Evolutionary conservation across 37 sponge, comb jelly and placozoan species (phyloP).

Genomic region (Beroe ovata): DNA sequence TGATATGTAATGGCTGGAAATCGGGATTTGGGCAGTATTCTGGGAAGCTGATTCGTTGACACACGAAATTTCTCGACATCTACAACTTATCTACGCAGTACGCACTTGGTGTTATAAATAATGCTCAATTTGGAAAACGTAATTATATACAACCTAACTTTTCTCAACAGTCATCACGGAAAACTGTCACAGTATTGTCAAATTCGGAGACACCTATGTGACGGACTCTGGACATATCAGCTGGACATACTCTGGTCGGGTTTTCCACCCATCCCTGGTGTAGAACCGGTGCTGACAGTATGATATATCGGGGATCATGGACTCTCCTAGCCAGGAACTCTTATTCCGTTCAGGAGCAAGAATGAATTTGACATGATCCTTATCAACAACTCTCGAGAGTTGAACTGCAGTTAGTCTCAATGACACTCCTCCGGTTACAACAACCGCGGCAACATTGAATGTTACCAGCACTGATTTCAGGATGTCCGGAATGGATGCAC

Average conservation of each 20-base stretch:
- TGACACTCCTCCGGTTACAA: not conserved
- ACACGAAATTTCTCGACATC: too few relatives aligned
- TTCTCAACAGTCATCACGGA: too few relatives aligned
- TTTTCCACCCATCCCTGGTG: not conserved
- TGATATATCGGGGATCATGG: not conserved
- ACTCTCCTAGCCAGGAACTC: conserved; percentile 37
- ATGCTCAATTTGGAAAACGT: too few relatives aligned
- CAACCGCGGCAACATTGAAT: not conserved
- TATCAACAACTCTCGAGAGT: not conserved
- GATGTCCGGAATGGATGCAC: not conserved
- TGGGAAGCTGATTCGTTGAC: too few relatives aligned
- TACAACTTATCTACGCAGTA: too few relatives aligned
- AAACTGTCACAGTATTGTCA: too few relatives aligned
- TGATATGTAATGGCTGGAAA: too few relatives aligned
- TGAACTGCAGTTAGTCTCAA: not conserved
- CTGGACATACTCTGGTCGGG: not conserved
- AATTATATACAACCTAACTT: too few relatives aligned
- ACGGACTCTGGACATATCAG: not conserved
- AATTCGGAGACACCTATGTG: too few relatives aligned
- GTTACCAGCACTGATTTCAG: not conserved
- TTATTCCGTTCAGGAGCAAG: conserved; percentile 26
- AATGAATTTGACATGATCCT: not conserved
- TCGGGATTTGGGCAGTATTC: too few relatives aligned
- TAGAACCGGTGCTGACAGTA: conserved; percentile 9
- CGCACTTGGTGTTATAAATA: too few relatives aligned